A percentile compares a stretch with the other conserved stretches of the same genome.
Conservation (phyloP, 2,113 vertebrate species). For the Casuarius casuarius region DNA sequence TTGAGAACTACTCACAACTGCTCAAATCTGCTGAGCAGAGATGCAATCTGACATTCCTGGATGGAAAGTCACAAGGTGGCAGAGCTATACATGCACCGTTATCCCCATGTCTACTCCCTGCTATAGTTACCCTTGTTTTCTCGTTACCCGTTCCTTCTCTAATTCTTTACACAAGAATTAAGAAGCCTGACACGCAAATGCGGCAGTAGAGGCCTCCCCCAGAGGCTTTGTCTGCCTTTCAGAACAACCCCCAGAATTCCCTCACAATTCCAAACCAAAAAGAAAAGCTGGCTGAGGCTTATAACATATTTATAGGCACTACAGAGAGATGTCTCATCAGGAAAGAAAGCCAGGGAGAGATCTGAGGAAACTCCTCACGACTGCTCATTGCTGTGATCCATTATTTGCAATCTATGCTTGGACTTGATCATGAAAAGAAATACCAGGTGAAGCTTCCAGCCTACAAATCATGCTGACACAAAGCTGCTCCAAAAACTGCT, state of each 20-base stretch:
- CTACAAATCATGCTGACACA: not conserved
- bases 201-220: not conserved
- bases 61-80: not conserved
- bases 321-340: not conserved
- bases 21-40: not conserved
- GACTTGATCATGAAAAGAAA: not conserved
- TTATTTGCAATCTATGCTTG: not conserved
- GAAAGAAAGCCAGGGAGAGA: not conserved
- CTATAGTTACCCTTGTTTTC: not conserved
- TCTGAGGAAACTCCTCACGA: not conserved
- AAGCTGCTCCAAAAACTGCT: not conserved
- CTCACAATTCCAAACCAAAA: not conserved
- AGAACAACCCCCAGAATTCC: not conserved
- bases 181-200: not conserved
- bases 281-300: not conserved
- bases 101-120: not conserved
- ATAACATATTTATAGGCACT: not conserved
- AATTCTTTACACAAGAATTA: not conserved
- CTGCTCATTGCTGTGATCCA: not conserved
- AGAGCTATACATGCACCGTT: fast-evolving
- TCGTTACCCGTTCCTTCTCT: not conserved
- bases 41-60: not conserved
- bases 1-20: not conserved
- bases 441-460: conserved; percentile 5
- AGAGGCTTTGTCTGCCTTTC: not conserved